These are phyloP conservation scores for Liparis tanakae DNA, from an alignment of 2,797 vertebrate genomes.

Conservation along the genomic window DNA sequence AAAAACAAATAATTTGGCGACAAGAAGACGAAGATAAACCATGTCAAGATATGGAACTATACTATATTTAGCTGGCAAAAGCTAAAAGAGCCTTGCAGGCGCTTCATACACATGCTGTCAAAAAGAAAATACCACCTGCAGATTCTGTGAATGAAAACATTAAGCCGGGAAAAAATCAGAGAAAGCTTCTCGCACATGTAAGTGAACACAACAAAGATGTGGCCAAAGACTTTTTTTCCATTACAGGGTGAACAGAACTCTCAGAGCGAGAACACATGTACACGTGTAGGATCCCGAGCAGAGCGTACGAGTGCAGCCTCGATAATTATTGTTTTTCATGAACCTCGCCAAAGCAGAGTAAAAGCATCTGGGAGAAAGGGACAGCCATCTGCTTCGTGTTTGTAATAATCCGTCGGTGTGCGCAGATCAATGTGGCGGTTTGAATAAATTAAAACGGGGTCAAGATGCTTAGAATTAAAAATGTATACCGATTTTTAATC, in stretches of 20 bases:
- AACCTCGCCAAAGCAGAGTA: background rate
- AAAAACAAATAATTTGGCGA: constrained; percentile 14
- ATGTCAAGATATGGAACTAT: background rate
- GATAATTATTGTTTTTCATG: constrained; percentile 1
- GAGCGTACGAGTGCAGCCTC: constrained; percentile 1
- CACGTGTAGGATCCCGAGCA: background rate
- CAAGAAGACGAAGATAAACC: background rate
- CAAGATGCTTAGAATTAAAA: constrained; percentile 19
- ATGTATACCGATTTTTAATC: background rate
- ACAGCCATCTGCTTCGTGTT: constrained; percentile 5
- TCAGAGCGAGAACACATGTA: background rate
- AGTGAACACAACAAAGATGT: background rate
- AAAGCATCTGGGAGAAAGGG: constrained; percentile 8
- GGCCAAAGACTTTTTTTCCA: too few relatives aligned
- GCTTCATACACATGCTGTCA: constrained; percentile 1
- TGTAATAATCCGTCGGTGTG: constrained; percentile 15
- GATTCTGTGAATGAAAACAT: constrained; percentile 1
- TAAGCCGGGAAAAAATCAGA: background rate
- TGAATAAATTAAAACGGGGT: constrained; percentile 39
- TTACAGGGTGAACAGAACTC: background rate
- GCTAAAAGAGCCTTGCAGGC: background rate
- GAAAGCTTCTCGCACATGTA: background rate
- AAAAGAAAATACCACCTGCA: constrained; percentile 7
- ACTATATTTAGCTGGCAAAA: background rate
- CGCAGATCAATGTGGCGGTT: background rate